Percentiles rank a stretch among this genome's conserved stretches.
These are phyloP conservation scores for Sinocyclocheilus grahami DNA, from an alignment of 2,113 vertebrate species.

Conservation along the genomic window DNA sequence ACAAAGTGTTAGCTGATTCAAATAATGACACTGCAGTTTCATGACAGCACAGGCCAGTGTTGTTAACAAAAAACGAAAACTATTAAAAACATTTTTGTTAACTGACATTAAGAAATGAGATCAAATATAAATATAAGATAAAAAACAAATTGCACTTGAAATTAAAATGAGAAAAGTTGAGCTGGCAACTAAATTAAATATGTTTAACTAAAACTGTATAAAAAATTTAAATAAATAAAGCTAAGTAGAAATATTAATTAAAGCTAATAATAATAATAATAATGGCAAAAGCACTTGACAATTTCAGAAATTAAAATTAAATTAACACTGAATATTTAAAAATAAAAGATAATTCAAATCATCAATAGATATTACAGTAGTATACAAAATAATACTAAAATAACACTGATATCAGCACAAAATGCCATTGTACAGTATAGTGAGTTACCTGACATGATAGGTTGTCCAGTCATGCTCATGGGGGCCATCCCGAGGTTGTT, in stretches of 20 bases:
- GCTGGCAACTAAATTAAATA: neutral
- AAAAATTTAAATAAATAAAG: neutral
- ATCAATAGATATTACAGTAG: neutral
- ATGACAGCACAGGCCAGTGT: neutral
- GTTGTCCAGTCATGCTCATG: conserved; percentile 87
- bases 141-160: neutral
- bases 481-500: conserved; percentile 96
- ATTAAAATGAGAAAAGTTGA: neutral
- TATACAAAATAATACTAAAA: neutral
- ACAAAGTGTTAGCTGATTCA: neutral
- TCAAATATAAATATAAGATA: neutral
- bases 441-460: conserved; percentile 85
- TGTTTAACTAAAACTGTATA: neutral
- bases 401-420: neutral
- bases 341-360: neutral
- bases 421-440: neutral
- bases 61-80: neutral
- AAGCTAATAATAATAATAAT: neutral
- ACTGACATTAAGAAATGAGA: neutral
- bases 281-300: neutral
- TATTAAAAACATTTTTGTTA: neutral
- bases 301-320: neutral
- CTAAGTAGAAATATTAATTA: neutral
- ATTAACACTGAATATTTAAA: neutral
- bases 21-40: neutral